Percentiles rank a stretch among this genome's conserved stretches.
Evolutionary conservation across 2,888 invertebrate genomes (phyloP).

Genomic region (Noctuana brunneofusca): DNA sequence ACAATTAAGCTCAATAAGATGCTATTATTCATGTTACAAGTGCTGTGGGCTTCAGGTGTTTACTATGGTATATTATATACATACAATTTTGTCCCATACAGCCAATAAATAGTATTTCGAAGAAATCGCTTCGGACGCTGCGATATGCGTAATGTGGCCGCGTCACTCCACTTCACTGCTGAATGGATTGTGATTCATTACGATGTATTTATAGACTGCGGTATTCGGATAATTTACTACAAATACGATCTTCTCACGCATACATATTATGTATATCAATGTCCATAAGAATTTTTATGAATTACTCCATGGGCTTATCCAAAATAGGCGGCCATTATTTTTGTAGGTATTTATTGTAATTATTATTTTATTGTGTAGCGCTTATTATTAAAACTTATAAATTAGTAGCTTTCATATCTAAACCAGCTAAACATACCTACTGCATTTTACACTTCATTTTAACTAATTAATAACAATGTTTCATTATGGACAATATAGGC

Average conservation of each 20-base stretch:
- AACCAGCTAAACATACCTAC: no score
- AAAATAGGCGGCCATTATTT: not conserved
- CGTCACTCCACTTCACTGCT: slow-evolving; percentile 59
- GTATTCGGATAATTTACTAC: slow-evolving; percentile 69
- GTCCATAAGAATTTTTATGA: slow-evolving; percentile 4
- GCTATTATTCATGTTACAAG: no score
- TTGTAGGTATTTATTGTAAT: not conserved
- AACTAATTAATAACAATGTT: no score
- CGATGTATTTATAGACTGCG: slow-evolving; percentile 67
- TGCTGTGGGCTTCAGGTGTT: not conserved
- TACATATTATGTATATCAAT: slow-evolving; percentile 26
- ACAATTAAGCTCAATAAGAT: no score
- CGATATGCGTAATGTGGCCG: slow-evolving; percentile 55
- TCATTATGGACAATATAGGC: no score
- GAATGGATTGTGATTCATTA: slow-evolving; percentile 72
- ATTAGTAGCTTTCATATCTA: no score
- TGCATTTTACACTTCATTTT: no score
- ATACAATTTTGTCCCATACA: not conserved
- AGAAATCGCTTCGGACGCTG: slow-evolving; percentile 52
- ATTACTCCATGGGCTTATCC: not conserved
- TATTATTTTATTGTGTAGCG: no score
- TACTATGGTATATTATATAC: no score
- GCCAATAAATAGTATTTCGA: slow-evolving; percentile 40
- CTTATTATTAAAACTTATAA: no score
- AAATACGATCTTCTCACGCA: slow-evolving; percentile 61